Evolutionary conservation across 2,113 vertebrate species (phyloP), one percentile per base, ranked within the genome.

Genomic region (Atlantisia rogersi): DNA sequence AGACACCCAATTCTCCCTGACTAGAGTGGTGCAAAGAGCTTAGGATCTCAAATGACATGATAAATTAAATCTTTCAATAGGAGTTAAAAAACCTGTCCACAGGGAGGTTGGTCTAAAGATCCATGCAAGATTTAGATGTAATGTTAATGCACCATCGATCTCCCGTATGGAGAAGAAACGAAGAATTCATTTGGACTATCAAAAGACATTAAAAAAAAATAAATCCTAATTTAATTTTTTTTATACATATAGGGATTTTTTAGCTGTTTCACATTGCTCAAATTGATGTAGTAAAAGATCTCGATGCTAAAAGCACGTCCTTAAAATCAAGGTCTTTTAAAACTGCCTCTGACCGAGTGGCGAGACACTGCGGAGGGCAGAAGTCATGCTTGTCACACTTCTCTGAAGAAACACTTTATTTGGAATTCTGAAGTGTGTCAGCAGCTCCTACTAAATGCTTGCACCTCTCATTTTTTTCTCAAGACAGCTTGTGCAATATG

Each of bases 401-500:
- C 19, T 68, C 74, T 76, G 86, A 90, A 87, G 77, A 89, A 96
- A 95, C 77, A 76, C 91, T 95, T 92, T 87, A 84, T 92, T 85
- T 95, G 82, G 91, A 92, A 95, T 95, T 94, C 67, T 94, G 93
- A 96, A 94, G 50, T 1, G 0, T 94, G 96, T 96, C 96, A 96
- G 93, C 96, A 97, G 93, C 94, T 97, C 91, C 95, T 95, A 37
- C 91, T 94, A 86, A 95, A 89, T 83, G 78, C 91, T 95, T 95
- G 69, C 70, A 85, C 81, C 88, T 92, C 95, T 75, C 46, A 0
- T 60, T 69, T 91, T 92, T 96, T 94, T 95, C 88, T 79, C 9
- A 1, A 97, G 89, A 94, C 94, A 97, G 94, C 90, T 94, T 95
- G 93, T 82, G 67, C 67, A 82, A 58, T 82, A 87, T 92, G 86